These are phyloP conservation scores for Temnothorax nylanderi DNA, from an alignment of 1,140 invertebrate genomes.

Conservation along the genomic window DNA sequence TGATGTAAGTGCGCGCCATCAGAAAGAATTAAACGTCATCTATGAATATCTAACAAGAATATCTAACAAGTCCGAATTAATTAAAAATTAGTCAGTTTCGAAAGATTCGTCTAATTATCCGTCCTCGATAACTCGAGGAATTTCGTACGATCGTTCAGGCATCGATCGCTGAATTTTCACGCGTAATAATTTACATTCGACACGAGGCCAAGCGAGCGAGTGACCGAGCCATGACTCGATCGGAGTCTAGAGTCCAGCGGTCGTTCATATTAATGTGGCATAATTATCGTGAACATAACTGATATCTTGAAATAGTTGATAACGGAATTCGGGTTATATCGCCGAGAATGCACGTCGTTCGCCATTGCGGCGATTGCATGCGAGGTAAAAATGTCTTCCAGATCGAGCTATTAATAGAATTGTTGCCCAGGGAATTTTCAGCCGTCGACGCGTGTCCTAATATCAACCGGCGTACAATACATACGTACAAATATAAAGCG, in stretches of 20 bases:
- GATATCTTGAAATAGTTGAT: not conserved
- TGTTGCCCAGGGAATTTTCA: conserved; percentile 42
- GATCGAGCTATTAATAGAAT: conserved; percentile 52
- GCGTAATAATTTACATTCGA: not conserved
- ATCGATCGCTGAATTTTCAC: conserved; percentile 39
- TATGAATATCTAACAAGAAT: not conserved
- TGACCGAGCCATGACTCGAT: not conserved
- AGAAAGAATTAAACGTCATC: not conserved
- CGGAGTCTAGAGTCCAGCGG: not conserved
- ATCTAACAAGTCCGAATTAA: not conserved
- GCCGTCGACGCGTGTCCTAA: conserved; percentile 19
- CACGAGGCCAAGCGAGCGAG: not conserved
- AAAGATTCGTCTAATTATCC: not conserved
- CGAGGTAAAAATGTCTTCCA: conserved; percentile 47
- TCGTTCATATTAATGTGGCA: not conserved
- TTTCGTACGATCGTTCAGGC: not conserved
- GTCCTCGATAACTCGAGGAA: conserved; percentile 40
- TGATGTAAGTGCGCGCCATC: not conserved
- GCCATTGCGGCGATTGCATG: not conserved
- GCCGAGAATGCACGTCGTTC: not conserved
- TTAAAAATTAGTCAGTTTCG: not conserved
- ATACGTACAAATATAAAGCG: not conserved
- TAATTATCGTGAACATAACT: not conserved
- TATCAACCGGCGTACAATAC: conserved; percentile 9
- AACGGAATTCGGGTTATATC: not conserved